phyloP scores from a whole-genome alignment of 1,140 invertebrate species.

The Phocides pigmalion region DNA sequence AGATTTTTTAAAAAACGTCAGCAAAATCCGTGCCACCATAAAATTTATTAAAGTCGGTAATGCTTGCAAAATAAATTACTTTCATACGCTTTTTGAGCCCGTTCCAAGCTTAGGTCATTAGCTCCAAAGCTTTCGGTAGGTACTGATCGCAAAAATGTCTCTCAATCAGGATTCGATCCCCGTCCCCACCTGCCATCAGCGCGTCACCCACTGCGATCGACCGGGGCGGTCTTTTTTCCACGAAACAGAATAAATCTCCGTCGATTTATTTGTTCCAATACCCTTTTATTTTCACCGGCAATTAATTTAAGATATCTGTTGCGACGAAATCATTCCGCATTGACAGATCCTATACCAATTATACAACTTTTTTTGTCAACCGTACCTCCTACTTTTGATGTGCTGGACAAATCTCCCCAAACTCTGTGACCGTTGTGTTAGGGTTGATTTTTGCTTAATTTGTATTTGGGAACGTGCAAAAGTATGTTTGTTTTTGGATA shows the following conservation, averaged over 20 bases:
- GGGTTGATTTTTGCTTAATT: conserved; percentile 37
- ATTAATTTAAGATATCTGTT: conserved; percentile 58
- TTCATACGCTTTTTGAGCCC: not conserved
- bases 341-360: conserved; percentile 56
- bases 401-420: not conserved
- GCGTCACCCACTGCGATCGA: conserved; percentile 44
- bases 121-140: conserved; percentile 3
- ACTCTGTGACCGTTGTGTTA: conserved; percentile 30
- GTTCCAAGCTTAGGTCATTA: conserved; percentile 17
- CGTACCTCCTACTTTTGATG: conserved; percentile 28
- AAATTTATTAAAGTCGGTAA: not conserved
- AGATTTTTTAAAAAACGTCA: too few relatives aligned
- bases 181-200: conserved; percentile 32
- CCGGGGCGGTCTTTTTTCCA: conserved; percentile 54
- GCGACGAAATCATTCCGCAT: conserved; percentile 55
- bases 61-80: not conserved
- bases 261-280: conserved; percentile 46
- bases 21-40: too few relatives aligned
- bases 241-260: conserved; percentile 40
- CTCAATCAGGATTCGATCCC: conserved; percentile 27
- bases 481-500: conserved; percentile 42
- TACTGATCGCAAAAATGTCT: conserved; percentile 28
- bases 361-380: conserved; percentile 48
- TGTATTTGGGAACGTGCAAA: conserved; percentile 15
- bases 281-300: conserved; percentile 52